A percentile compares a stretch with the other conserved stretches of the same genome.
These are phyloP conservation scores for Pteropus rufus DNA, from an alignment of 2,797 vertebrate genomes.

Conservation along the genomic window DNA sequence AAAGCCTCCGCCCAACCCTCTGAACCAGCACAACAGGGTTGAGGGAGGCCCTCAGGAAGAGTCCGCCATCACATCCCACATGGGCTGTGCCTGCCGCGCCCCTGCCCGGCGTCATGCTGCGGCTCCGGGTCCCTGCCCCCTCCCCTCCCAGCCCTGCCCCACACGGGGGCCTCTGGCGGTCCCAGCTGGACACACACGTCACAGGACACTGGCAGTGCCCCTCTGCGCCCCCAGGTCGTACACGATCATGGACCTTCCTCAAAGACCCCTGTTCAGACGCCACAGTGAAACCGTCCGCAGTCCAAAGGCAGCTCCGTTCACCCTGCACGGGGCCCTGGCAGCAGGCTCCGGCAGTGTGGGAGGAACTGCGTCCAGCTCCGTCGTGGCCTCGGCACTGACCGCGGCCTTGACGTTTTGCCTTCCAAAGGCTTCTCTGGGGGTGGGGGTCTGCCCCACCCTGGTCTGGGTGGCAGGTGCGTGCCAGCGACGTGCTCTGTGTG, in stretches of 20 bases:
- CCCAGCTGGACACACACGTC: neutral
- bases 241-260: neutral
- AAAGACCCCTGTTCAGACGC: rapidly evolving
- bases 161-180: rapidly evolving
- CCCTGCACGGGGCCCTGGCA: neutral
- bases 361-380: neutral
- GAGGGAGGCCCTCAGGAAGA: conserved; percentile 61
- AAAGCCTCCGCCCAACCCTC: conserved; percentile 68
- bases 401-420: neutral
- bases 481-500: rapidly evolving
- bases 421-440: neutral
- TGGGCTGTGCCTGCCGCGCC: neutral
- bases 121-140: too few species aligned
- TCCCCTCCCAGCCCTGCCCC: neutral
- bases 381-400: neutral
- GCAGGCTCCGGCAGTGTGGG: neutral
- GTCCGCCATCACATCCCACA: neutral
- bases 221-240: neutral
- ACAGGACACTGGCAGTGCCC: neutral
- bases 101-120: neutral
- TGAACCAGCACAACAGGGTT: conserved; percentile 62
- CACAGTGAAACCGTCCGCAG: neutral
- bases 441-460: neutral
- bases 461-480: rapidly evolving
- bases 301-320: neutral